Conservation (phyloP, 2,888 invertebrate species). For the Parnassius glacialis region DNA sequence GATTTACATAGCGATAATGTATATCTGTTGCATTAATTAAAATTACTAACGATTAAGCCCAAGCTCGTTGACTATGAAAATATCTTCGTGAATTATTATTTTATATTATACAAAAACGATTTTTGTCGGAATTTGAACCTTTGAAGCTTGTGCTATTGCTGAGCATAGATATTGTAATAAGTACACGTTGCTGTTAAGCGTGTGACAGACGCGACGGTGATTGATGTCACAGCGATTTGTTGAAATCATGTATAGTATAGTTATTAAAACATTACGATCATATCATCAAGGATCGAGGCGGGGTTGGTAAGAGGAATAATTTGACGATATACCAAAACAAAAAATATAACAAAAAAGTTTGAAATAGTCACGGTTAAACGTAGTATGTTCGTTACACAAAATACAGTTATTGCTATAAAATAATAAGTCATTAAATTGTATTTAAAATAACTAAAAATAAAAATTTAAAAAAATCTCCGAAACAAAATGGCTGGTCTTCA, state of each 20-base stretch:
- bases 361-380: not conserved
- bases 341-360: not conserved
- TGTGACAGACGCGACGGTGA: conserved; percentile 30
- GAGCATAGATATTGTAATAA: not conserved
- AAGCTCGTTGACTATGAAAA: conserved; percentile 11
- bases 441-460: too few species aligned
- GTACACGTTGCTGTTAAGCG: conserved; percentile 22
- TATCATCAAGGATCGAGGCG: conserved; percentile 23
- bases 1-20: conserved; percentile 13
- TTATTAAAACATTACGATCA: conserved; percentile 27
- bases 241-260: conserved; percentile 34
- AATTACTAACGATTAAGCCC: conserved; percentile 25
- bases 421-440: too few species aligned
- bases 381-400: too few species aligned
- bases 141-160: conserved; percentile 6
- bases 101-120: conserved; percentile 23
- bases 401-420: too few species aligned
- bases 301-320: conserved; percentile 27
- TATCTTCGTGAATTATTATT: conserved; percentile 12
- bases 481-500: too few species aligned
- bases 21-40: conserved; percentile 25
- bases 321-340: conserved; percentile 12
- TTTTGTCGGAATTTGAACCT: conserved; percentile 5
- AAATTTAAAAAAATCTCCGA: too few species aligned
- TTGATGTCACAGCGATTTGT: conserved; percentile 35